Base-by-base conservation (phyloP, 2,888 invertebrate genomes). In the Germaria angustata region DNA sequence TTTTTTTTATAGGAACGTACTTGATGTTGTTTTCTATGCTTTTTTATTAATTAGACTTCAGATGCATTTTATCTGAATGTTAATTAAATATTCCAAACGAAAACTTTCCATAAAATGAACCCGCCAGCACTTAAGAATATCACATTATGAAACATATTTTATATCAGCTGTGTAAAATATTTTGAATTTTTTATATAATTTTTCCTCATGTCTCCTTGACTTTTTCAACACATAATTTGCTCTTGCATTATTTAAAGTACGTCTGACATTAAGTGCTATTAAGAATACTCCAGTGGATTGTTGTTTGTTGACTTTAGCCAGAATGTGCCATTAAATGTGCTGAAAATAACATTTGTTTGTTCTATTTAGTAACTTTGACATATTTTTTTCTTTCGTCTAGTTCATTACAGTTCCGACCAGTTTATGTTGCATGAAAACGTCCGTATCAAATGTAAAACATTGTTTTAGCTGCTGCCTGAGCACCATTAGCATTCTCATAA, bases 241-340 rank as follows among this genome's bases (percentile, higher is more conserved):
- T 36, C 4, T 15, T 22, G 61, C 53, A 73, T 22, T 65, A 55
- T 55, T 46, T 39, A 39, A 36, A 44, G 55, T 55, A 44, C 53
- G 13, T 39, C 11, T 28, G 51, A 2, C 68, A 59, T 77, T 51
- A 77, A 44, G 59, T 22, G 59, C 9, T 20, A 51, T 61, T 59
- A 68, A 28, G 22, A 61, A 22, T 34, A 41, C 55, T 24, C 44
- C 28, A 41, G 51, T 22, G 34, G 63, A 22, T 59, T 28, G 39
- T 63, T 63, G 17, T 39, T 63, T 55, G 53, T 22, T 32, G 13
- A 55, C 39, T 55, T 55, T 11, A 44, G 34, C 11, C 24, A 17
- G 34, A 55, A 53, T 17, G 15, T 34, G 17, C 15, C 28, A n/a
- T 24, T 13, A 71, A 59, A 46, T 51, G 46, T 8, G n/a, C 4